Percentiles rank a stretch among this genome's conserved stretches.
These are phyloP conservation scores for Calliopum simillimum DNA, from an alignment of 2,888 invertebrate genomes.

Conservation along the genomic window DNA sequence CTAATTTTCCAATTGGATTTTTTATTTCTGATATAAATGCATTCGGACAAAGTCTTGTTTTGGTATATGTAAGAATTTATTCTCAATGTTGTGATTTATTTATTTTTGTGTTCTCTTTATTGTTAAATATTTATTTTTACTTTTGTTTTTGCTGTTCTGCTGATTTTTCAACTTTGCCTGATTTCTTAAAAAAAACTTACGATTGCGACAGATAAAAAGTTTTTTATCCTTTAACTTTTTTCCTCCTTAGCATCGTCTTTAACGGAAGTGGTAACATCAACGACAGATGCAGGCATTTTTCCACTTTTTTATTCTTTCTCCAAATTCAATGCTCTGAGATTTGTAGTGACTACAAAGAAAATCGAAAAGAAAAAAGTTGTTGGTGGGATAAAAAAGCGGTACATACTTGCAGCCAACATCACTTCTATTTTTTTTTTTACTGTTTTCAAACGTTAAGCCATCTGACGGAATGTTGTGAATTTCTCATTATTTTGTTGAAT, in stretches of 20 bases:
- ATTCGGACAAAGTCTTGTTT: no score
- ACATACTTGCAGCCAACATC: conserved; percentile 13
- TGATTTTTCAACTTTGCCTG: background rate
- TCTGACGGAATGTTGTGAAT: conserved; percentile 34
- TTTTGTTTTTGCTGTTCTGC: background rate
- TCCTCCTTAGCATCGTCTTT: conserved; percentile 2
- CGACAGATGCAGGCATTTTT: background rate
- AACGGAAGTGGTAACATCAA: conserved; percentile 28
- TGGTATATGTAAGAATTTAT: no score
- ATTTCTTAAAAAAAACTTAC: conserved; percentile 20
- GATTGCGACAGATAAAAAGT: conserved; percentile 36
- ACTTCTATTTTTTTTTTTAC: background rate
- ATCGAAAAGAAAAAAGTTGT: conserved; percentile 1
- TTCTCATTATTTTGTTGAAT: conserved; percentile 41
- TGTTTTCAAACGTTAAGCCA: conserved; percentile 13
- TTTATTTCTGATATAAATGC: no score
- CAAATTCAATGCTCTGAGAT: conserved; percentile 20
- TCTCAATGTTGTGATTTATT: no score
- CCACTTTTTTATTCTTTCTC: background rate
- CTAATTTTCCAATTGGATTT: no score
- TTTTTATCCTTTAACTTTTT: background rate
- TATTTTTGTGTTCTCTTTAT: background rate
- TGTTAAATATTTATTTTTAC: conserved; percentile 6
- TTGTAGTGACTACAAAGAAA: background rate
- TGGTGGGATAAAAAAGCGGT: background rate